Evolutionary conservation across 2,888 invertebrate species (phyloP).

Genomic region (Limnephilus marmoratus): DNA sequence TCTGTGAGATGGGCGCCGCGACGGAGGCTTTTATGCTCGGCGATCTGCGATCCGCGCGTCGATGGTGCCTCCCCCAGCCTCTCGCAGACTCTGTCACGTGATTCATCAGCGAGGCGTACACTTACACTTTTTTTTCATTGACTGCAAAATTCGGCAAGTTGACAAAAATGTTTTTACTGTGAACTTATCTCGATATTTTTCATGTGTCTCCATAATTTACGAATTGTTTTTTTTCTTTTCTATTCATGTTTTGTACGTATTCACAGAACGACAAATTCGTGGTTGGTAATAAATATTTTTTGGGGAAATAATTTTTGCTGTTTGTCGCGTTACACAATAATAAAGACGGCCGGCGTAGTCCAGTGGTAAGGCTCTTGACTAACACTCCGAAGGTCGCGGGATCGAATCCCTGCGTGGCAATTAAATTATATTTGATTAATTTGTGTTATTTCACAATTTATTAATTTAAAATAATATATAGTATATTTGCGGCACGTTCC

Average conservation of each 20-base stretch:
- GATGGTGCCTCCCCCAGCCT: background rate
- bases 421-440: too few relatives aligned
- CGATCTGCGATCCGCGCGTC: constrained; percentile 4
- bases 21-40: constrained; percentile 46
- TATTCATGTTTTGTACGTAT: background rate
- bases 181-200: background rate
- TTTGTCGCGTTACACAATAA: background rate
- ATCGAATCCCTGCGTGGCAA: too few relatives aligned
- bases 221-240: background rate
- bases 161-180: background rate
- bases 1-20: constrained; percentile 32
- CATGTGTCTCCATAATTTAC: background rate
- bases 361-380: too few relatives aligned
- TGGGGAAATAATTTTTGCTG: background rate
- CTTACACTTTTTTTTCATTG: background rate
- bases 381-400: too few relatives aligned
- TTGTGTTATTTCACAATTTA: too few relatives aligned
- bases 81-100: background rate
- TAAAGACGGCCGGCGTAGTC: too few relatives aligned
- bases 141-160: background rate
- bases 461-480: too few relatives aligned
- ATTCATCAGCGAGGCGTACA: background rate
- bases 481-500: too few relatives aligned
- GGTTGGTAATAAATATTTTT: background rate
- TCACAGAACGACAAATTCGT: background rate